A percentile compares a stretch with the other conserved stretches of the same genome.
These are phyloP conservation scores for Epinephelus cyanopodus DNA, from an alignment of 2,113 vertebrate genomes.

Conservation along the genomic window DNA sequence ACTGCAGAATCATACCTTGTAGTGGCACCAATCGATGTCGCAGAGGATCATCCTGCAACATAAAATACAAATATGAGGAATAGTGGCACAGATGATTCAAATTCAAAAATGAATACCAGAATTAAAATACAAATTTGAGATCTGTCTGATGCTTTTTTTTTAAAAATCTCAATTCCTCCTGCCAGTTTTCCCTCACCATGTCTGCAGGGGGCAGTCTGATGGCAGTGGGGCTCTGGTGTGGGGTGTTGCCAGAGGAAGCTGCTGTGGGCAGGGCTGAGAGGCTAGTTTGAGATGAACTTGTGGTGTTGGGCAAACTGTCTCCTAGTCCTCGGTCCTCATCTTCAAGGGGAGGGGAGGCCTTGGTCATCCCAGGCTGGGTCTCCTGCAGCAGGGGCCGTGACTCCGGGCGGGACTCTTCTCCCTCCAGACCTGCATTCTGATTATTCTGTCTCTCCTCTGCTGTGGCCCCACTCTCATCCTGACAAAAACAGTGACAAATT, in stretches of 20 bases:
- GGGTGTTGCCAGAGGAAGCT: constrained; percentile 67
- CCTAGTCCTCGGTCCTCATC: constrained; percentile 86
- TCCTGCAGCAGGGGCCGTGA: constrained; percentile 83
- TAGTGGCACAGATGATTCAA: neutral
- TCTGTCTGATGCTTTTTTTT: neutral
- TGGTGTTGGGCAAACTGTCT: constrained; percentile 87
- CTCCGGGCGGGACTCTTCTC: constrained; percentile 79
- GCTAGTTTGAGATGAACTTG: constrained; percentile 87
- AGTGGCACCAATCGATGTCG: constrained; percentile 76
- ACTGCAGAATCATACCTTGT: constrained; percentile 71
- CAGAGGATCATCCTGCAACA: constrained; percentile 80
- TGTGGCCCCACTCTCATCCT: constrained; percentile 75
- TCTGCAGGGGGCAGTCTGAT: constrained; percentile 52
- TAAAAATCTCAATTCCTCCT: neutral
- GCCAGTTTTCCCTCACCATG: constrained; percentile 50
- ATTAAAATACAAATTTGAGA: neutral
- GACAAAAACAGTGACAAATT: neutral
- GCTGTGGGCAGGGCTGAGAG: constrained; percentile 79
- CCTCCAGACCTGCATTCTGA: constrained; percentile 80
- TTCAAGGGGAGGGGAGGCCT: constrained; percentile 79
- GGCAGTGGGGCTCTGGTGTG: constrained; percentile 74
- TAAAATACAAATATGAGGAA: neutral
- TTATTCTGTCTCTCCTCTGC: constrained; percentile 82
- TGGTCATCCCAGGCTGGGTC: constrained; percentile 75
- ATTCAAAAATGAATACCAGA: neutral